These are phyloP conservation scores for Eulemur macaco DNA, from an alignment of 2,113 vertebrate genomes.

Conservation along the genomic window DNA sequence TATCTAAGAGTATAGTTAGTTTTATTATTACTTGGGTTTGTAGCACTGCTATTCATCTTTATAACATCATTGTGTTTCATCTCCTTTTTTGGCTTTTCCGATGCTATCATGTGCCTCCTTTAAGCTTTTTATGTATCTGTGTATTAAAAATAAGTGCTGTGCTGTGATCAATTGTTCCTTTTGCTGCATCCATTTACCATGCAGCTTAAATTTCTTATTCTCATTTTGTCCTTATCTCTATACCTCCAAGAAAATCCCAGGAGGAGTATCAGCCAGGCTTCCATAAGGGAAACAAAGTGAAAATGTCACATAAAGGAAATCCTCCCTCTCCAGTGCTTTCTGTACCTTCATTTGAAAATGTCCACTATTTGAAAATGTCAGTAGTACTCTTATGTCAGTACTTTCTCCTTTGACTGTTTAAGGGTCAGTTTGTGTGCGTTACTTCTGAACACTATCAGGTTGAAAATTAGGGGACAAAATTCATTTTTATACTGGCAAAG, in stretches of 20 bases:
- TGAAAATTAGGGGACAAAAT: background rate
- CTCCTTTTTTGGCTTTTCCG: background rate
- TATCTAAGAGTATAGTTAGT: background rate
- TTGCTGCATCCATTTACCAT: background rate
- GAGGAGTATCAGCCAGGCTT: background rate
- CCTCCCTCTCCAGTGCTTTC: background rate
- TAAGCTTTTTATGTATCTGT: background rate
- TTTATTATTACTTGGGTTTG: background rate
- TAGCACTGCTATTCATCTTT: background rate
- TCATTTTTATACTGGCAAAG: background rate
- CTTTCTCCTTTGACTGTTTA: background rate
- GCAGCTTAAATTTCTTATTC: background rate
- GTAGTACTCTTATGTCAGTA: background rate
- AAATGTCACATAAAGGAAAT: background rate
- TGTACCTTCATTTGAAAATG: background rate
- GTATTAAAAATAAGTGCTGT: background rate
- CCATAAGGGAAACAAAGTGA: background rate
- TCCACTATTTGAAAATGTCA: background rate
- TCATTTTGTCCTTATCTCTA: background rate
- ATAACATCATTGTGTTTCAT: background rate
- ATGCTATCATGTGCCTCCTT: background rate
- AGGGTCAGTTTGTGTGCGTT: background rate
- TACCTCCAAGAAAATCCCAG: background rate
- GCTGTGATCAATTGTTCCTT: background rate
- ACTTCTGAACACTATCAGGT: background rate